Conservation (phyloP, 1,140 invertebrate species). For the Stegodyphus mimosarum region DNA sequence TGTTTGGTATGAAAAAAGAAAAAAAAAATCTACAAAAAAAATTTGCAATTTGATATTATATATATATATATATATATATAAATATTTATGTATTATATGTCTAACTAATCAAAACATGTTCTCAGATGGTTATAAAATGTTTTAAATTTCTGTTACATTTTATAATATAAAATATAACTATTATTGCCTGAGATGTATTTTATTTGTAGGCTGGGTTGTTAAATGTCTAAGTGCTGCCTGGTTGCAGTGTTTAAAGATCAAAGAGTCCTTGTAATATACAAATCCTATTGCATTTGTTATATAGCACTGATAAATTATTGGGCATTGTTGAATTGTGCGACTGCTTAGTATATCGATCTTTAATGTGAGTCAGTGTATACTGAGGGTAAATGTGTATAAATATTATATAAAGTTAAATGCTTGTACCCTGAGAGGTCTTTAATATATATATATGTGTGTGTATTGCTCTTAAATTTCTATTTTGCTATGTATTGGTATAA, state of each 20-base stretch:
- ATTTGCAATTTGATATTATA: no score
- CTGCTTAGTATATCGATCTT: constrained; percentile 24
- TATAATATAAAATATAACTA: not conserved
- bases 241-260: constrained; percentile 41
- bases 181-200: constrained; percentile 22
- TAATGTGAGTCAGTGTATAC: constrained; percentile 29
- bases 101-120: constrained; percentile 36
- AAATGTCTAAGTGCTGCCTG: constrained; percentile 18
- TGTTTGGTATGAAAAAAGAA: constrained; percentile 4
- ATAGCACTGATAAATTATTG: constrained; percentile 56
- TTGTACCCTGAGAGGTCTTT: constrained; percentile 22
- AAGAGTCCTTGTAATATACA: constrained; percentile 49
- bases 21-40: no score
- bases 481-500: constrained; percentile 43
- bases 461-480: constrained; percentile 52
- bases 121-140: constrained; percentile 12
- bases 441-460: constrained; percentile 36
- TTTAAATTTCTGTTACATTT: constrained; percentile 13
- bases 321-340: constrained; percentile 54
- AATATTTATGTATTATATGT: no score
- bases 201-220: constrained; percentile 24
- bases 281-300: constrained; percentile 57
- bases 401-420: constrained; percentile 6
- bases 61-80: no score
- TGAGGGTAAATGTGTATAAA: constrained; percentile 19